Conservation (phyloP, 23 tunicate genomes). For the Styela plicata region DNA sequence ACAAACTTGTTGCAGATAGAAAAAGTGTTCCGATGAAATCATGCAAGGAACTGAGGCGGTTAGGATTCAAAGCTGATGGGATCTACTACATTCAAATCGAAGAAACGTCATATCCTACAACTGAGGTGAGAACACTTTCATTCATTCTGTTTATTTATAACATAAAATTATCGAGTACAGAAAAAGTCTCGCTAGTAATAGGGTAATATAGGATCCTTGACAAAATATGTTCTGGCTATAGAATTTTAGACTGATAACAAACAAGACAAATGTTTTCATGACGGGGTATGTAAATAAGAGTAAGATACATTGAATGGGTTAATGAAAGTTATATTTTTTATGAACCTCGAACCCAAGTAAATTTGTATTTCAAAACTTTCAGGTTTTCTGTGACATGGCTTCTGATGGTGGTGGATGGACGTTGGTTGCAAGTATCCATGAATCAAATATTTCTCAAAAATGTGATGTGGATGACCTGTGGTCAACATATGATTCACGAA, state of each 20-base stretch:
- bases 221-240: not conserved
- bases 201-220: not conserved
- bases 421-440: not conserved
- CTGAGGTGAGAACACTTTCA: too few species aligned
- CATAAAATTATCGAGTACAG: not conserved
- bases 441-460: not conserved
- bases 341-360: too few species aligned
- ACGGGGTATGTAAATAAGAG: not conserved
- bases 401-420: conserved; percentile 14
- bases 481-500: not conserved
- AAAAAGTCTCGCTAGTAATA: not conserved
- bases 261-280: not conserved
- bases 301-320: not conserved
- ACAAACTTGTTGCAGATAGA: not conserved
- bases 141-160: not conserved
- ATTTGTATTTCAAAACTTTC: too few species aligned
- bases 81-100: not conserved
- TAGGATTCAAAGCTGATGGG: not conserved
- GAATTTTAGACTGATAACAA: not conserved
- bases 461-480: conserved; percentile 1
- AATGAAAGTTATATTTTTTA: too few species aligned
- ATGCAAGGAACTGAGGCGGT: not conserved
- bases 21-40: not conserved
- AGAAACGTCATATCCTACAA: not conserved
- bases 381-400: conserved; percentile 18